Evolutionary conservation across 1,140 invertebrate species (phyloP).

Genomic region (Drosophila ohnishii): DNA sequence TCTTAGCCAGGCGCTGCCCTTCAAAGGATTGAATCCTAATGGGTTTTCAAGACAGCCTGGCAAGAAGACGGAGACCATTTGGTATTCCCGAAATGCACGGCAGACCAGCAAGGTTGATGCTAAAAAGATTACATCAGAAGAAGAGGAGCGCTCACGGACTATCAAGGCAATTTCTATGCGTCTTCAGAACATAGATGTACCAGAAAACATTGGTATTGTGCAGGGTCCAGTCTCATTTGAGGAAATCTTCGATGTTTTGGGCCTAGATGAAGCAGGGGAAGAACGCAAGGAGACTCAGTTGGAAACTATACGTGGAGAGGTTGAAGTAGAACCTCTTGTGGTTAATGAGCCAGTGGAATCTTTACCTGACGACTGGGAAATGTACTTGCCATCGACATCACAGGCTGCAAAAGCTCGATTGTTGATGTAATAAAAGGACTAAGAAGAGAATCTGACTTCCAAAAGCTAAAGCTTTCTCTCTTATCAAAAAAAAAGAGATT

Average conservation of each 20-base stretch:
- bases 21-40: background rate
- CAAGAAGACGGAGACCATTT: background rate
- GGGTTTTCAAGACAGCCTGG: background rate
- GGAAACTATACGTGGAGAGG: accelerated
- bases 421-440: background rate
- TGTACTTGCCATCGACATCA: background rate
- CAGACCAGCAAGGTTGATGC: no score
- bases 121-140: background rate
- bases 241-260: slow-evolving; percentile 14
- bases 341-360: background rate
- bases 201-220: background rate
- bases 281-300: background rate
- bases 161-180: slow-evolving; percentile 22
- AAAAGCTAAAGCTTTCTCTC: background rate
- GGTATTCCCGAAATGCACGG: background rate
- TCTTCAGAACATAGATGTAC: slow-evolving; percentile 1
- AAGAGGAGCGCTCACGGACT: background rate
- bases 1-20: background rate
- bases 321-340: no score
- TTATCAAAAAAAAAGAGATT: background rate
- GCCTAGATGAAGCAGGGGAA: background rate
- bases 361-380: background rate
- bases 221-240: background rate
- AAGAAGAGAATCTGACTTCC: background rate
- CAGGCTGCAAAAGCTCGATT: background rate